Evolutionary conservation across 1,140 invertebrate genomes (phyloP).

Genomic region (Apolygus lucorum): DNA sequence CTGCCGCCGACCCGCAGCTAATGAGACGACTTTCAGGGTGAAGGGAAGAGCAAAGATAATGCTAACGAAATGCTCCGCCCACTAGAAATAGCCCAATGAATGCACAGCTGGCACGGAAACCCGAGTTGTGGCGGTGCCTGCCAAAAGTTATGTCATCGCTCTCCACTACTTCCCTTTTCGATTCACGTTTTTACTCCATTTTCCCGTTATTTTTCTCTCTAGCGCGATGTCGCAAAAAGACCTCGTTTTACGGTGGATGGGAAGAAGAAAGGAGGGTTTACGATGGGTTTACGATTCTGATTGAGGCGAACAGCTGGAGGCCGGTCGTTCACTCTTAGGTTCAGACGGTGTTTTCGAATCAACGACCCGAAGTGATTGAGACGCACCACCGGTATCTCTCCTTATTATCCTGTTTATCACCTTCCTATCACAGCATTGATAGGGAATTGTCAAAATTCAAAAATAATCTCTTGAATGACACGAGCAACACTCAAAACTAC

Average conservation of each 20-base stretch:
- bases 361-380: too few species aligned
- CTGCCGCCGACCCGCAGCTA: not conserved
- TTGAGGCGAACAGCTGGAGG: not conserved
- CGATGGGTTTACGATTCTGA: not conserved
- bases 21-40: not conserved
- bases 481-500: too few species aligned
- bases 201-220: not conserved
- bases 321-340: not conserved
- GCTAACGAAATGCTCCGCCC: not conserved
- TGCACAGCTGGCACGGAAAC: not conserved
- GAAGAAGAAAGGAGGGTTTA: not conserved
- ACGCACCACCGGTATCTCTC: too few species aligned
- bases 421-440: not conserved
- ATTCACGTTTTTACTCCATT: not conserved
- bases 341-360: not conserved
- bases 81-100: not conserved
- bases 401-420: not conserved
- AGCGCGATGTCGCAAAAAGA: not conserved
- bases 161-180: not conserved
- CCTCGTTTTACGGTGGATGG: not conserved
- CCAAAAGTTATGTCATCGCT: not conserved
- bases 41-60: not conserved
- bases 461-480: too few species aligned
- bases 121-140: not conserved
- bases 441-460: too few species aligned